Conservation (phyloP, 2,113 vertebrate genomes). For the Oryzias curvinotus region DNA sequence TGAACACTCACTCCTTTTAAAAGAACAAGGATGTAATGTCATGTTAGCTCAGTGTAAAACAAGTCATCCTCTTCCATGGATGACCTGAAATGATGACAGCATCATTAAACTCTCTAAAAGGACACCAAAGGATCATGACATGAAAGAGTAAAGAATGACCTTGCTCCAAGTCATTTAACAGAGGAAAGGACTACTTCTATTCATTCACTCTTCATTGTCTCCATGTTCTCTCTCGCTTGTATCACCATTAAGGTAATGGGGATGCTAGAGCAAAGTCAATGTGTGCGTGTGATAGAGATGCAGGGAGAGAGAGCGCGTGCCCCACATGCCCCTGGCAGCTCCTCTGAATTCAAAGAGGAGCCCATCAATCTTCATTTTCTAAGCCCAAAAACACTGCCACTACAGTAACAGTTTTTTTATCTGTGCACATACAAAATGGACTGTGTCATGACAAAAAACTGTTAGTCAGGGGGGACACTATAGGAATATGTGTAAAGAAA, state of each 20-base stretch:
- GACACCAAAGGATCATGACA: constrained; percentile 44
- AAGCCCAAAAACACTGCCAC: constrained; percentile 24
- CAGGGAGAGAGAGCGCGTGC: constrained; percentile 26
- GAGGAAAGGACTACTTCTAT: constrained; percentile 25
- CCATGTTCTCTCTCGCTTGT: constrained; percentile 20
- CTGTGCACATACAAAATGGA: not conserved
- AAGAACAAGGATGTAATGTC: constrained; percentile 18
- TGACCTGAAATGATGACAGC: constrained; percentile 25
- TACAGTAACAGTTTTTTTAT: constrained; percentile 11
- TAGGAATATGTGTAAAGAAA: too few relatives aligned
- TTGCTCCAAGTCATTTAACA: constrained; percentile 27
- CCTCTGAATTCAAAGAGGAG: constrained; percentile 51
- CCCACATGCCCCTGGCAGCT: constrained; percentile 48
- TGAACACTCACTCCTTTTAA: not conserved
- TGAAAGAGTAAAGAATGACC: constrained; percentile 37
- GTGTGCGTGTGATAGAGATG: constrained; percentile 35
- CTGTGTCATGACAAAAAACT: constrained; percentile 27
- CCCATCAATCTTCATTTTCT: constrained; percentile 51
- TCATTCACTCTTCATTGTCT: constrained; percentile 7
- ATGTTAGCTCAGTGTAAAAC: constrained; percentile 21
- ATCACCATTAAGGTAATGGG: constrained; percentile 60
- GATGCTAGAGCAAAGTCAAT: constrained; percentile 22
- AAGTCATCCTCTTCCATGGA: constrained; percentile 37
- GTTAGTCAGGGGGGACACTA: not conserved
- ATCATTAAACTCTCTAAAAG: constrained; percentile 37